phyloP scores from a whole-genome alignment of 2,888 invertebrate species.

The Drosophila monieri region DNA sequence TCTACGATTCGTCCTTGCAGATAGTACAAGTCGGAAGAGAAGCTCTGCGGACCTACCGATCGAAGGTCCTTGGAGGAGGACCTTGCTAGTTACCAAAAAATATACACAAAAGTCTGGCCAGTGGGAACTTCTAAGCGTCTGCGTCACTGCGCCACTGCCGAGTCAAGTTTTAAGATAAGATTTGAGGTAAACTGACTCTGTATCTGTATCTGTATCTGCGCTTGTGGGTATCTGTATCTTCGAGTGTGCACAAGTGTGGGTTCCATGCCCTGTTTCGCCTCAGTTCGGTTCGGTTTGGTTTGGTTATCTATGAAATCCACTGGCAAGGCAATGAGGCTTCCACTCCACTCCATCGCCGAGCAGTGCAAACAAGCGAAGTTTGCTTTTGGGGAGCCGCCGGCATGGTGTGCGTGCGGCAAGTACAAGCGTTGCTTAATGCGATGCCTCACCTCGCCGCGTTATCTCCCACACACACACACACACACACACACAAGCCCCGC shows the following conservation, averaged over 20 bases:
- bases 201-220: slow-evolving; percentile 30
- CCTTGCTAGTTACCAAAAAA: not conserved
- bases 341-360: slow-evolving; percentile 45
- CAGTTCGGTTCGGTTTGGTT: slow-evolving; percentile 19
- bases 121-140: slow-evolving; percentile 41
- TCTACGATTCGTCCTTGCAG: too few species aligned
- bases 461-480: slow-evolving; percentile 49
- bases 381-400: slow-evolving; percentile 46
- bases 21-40: too few species aligned
- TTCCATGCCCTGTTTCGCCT: slow-evolving; percentile 11
- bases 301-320: slow-evolving; percentile 72
- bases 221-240: slow-evolving; percentile 39
- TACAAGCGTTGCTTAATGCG: slow-evolving; percentile 66
- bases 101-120: slow-evolving; percentile 21
- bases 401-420: slow-evolving; percentile 11
- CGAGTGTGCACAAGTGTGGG: slow-evolving; percentile 17
- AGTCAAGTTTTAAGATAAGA: slow-evolving; percentile 81
- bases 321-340: slow-evolving; percentile 64
- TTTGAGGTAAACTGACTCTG: slow-evolving; percentile 53
- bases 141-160: slow-evolving; percentile 59
- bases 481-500: slow-evolving; percentile 45
- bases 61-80: not conserved
- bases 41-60: not conserved
- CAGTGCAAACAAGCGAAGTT: slow-evolving; percentile 69
- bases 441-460: slow-evolving; percentile 69